Conservation (phyloP, 2,888 invertebrate genomes). For the Eubasilissa splendida region DNA sequence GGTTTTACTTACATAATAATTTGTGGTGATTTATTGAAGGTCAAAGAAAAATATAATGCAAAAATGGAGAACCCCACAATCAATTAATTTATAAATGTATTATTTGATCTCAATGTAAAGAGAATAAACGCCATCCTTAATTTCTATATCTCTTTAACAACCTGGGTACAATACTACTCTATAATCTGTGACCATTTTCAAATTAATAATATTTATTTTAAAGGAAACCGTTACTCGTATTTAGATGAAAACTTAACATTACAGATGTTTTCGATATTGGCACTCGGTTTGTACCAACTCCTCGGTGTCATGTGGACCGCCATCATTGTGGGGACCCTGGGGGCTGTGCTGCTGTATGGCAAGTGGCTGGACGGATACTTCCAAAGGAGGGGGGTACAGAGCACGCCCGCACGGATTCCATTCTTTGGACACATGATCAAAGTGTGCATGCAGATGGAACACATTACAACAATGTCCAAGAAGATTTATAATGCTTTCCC, state of each 20-base stretch:
- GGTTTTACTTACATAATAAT: too few species aligned
- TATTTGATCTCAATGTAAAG: too few species aligned
- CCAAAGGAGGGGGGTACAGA: constrained; percentile 61
- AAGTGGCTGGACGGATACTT: constrained; percentile 57
- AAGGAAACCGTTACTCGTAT: too few species aligned
- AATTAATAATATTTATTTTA: too few species aligned
- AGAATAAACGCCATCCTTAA: too few species aligned
- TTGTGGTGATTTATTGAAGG: too few species aligned
- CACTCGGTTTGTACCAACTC: background rate
- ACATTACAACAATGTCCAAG: constrained; percentile 59
- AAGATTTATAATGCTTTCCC: constrained; percentile 61
- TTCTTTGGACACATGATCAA: constrained; percentile 63
- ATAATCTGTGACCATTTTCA: too few species aligned
- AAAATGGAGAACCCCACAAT: too few species aligned
- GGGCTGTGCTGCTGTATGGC: background rate
- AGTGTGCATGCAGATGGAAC: constrained; percentile 59
- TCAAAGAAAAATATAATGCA: too few species aligned
- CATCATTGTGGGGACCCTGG: background rate
- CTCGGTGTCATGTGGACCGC: constrained; percentile 7
- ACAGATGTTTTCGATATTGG: background rate
- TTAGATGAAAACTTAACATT: background rate
- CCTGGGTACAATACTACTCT: too few species aligned
- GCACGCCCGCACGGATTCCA: constrained; percentile 59
- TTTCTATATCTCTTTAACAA: too few species aligned
- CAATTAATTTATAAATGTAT: too few species aligned